A percentile compares a stretch with the other conserved stretches of the same genome.
These are phyloP conservation scores for Allacma fusca DNA, from an alignment of 2,888 invertebrate genomes.

Conservation along the genomic window DNA sequence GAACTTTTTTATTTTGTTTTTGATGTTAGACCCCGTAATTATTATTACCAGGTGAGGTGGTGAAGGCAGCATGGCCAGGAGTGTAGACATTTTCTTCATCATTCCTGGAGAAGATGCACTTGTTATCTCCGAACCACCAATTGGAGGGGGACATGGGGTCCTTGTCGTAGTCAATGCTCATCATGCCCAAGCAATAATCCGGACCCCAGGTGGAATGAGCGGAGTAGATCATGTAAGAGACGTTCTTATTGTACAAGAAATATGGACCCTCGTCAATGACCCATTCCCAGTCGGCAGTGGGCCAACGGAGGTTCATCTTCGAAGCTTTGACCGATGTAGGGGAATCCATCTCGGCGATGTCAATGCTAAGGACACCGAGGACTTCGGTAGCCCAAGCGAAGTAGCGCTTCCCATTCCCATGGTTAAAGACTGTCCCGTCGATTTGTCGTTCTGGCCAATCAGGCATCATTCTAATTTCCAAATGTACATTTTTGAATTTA, in stretches of 20 bases:
- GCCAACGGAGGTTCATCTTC: constrained; percentile 45
- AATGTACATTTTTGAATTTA: too few relatives aligned
- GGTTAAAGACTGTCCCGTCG: constrained; percentile 53
- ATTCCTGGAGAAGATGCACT: constrained; percentile 52
- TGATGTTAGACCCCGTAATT: too few relatives aligned
- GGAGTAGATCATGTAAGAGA: constrained; percentile 51
- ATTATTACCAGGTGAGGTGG: constrained; percentile 50
- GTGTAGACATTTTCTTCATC: constrained; percentile 52
- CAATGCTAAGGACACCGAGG: constrained; percentile 35
- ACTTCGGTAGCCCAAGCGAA: constrained; percentile 38
- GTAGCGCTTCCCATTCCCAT: constrained; percentile 43
- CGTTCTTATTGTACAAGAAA: constrained; percentile 49
- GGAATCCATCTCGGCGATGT: constrained; percentile 49
- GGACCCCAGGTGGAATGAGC: constrained; percentile 50
- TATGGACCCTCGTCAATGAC: constrained; percentile 53
- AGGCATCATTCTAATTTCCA: constrained; percentile 36
- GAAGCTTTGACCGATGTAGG: constrained; percentile 36
- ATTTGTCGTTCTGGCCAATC: constrained; percentile 41
- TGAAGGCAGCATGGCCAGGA: constrained; percentile 54
- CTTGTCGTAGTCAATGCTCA: constrained; percentile 45
- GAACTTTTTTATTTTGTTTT: too few relatives aligned
- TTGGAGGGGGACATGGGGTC: constrained; percentile 52
- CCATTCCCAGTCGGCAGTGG: constrained; percentile 50
- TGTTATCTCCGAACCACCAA: constrained; percentile 48
- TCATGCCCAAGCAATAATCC: constrained; percentile 51